Percentiles rank a stretch among this genome's conserved stretches.
Conservation (phyloP, 2,888 invertebrate genomes). For the Schrankia costaestrigalis region DNA sequence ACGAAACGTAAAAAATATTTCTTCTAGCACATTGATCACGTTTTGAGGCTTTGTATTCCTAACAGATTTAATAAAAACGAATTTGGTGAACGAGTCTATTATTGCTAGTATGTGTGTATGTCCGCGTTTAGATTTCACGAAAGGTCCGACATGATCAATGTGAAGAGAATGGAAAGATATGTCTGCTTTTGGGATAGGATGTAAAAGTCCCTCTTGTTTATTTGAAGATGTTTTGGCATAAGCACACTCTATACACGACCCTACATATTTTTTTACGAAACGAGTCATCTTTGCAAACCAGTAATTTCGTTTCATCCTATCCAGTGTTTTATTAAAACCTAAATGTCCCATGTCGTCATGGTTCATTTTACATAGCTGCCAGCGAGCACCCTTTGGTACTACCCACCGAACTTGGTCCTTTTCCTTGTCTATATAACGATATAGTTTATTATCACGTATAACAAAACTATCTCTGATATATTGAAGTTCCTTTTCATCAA, state of each 20-base stretch:
- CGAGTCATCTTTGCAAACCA: constrained; percentile 5
- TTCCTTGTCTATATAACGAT: neutral
- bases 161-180: constrained; percentile 26
- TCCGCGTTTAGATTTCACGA: constrained; percentile 28
- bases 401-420: neutral
- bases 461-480: constrained; percentile 1
- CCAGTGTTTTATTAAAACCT: neutral
- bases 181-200: neutral
- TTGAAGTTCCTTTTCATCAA: neutral
- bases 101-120: constrained; percentile 21
- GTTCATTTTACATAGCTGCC: constrained; percentile 3
- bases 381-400: constrained; percentile 3
- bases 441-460: neutral
- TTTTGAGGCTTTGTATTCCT: neutral
- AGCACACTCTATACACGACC: neutral
- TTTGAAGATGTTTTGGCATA: neutral
- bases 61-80: neutral
- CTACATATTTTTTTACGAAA: constrained; percentile 5
- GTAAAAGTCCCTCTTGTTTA: neutral
- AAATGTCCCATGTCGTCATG: constrained; percentile 8
- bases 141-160: constrained; percentile 41
- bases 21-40: constrained; percentile 1
- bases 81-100: constrained; percentile 11
- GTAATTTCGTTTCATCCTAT: constrained; percentile 1
- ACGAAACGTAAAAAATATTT: neutral